Evolutionary conservation across 2,888 invertebrate species (phyloP), one percentile per base, ranked within the genome.

Genomic region (Stenodera caucasica): DNA sequence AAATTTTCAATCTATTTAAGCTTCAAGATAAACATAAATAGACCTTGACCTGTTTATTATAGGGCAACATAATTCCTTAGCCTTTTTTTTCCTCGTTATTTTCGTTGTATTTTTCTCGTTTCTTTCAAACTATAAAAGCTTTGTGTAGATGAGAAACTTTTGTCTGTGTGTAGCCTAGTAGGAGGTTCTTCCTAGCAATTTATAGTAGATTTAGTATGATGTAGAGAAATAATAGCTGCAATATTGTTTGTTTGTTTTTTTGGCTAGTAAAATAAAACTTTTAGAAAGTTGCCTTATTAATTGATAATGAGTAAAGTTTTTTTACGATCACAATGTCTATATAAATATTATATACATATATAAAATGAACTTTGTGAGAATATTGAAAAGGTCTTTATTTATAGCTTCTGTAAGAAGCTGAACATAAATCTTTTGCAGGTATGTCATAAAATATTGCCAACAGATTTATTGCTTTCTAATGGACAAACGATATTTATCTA

Each of bases 381-480:
- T 69, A 72, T 72, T 72, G 71, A 72, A 72, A 71, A 70, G 66
- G 58, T 65, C 58, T 63, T 66, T 70, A 73, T 73, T 73, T 73
- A 73, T 73, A 63, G 68, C 68, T 62, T 65, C 59, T 61, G 58
- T 67, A 69, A 70, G 67, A 65, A 70, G 71, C 63, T 63, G 65
- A 61, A 61, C 58, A 73, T 73, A 73, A 73, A 73, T 72, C 73
- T 73, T 53, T 64, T 60, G 33, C 68, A 70, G 68, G 70, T 71
- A 71, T 63, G 71, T 69, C 70, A 67, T 70, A 68, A 72, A 73
- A 71, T 72, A 72, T 70, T 70, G 70, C 70, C 58, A 58, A 66
- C 68, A 71, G 71, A 73, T 73, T 73, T 73, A 73, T 70, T 70
- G 71, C 73, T 67, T 70, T 70, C 69, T 73, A 73, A 73, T 73